Evolutionary conservation across 2,113 vertebrate species (phyloP).

Genomic region (Cyprinodon brontotheroides): DNA sequence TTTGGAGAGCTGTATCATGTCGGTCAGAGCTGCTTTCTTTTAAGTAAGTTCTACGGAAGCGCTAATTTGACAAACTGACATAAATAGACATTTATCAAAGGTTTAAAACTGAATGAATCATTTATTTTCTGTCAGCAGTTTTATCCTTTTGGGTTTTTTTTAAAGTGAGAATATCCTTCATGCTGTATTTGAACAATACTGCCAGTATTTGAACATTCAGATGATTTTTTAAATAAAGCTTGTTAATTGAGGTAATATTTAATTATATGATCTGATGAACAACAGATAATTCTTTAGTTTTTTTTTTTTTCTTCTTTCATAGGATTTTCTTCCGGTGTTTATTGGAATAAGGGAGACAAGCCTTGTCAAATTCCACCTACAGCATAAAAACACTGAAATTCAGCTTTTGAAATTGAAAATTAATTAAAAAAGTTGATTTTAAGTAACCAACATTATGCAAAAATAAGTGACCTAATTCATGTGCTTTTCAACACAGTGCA

Average conservation of each 20-base stretch:
- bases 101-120: background rate
- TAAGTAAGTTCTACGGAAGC: background rate
- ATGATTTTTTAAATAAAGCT: background rate
- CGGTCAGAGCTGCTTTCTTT: slow-evolving; percentile 34
- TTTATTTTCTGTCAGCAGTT: background rate
- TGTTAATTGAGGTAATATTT: background rate
- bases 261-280: too few species aligned
- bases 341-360: too few species aligned
- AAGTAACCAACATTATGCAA: too few species aligned
- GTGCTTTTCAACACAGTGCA: too few species aligned
- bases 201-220: background rate
- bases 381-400: background rate
- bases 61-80: slow-evolving; percentile 3
- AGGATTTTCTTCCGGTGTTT: too few species aligned
- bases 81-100: background rate
- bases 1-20: background rate
- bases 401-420: background rate
- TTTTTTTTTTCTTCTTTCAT: too few species aligned
- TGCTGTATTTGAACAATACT: background rate
- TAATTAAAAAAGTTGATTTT: background rate
- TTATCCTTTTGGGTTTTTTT: too few species aligned
- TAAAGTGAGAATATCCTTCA: background rate
- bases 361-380: background rate
- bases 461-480: background rate
- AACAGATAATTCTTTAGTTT: too few species aligned